Base-by-base conservation (phyloP, 2,888 invertebrate species). In the Nesidiocoris tenuis region DNA sequence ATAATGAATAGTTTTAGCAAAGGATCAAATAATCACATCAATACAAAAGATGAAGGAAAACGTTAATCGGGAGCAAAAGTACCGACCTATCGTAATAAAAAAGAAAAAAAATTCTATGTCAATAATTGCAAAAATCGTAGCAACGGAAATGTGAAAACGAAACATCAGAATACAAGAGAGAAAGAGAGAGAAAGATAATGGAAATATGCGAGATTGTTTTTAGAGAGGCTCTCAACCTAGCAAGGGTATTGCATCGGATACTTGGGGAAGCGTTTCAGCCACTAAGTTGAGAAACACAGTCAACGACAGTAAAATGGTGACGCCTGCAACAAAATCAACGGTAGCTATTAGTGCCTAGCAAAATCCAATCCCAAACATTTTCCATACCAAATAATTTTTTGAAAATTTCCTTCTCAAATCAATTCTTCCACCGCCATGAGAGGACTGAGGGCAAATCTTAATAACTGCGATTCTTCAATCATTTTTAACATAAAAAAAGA, bases 251-350 rank as follows among this genome's bases (percentile, higher is more conserved):
- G 88, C 88, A 83, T 88, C 88, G 78, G 88, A 88, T 76, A 88
- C 88, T 80, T 85, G 85, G 77, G 95, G 96, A 91, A 96, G 93
- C 87, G 95, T 95, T 90, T 96, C 96, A 82, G 95, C 95, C 84
- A 97, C 95, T 89, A 96, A 92, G 88, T 96, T 94, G 87, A 96
- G 91, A 90, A 96, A 96, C 86, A 96, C 96, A 87, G 95, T 96
- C 89, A 96, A 91, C 86, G 96, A 96, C 86, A 97, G 91, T 86
- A 95, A 91, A 86, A 95, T 95, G 86, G 95, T 95, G 87, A 96
- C 95, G 88, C 94, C 95, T 95, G 92, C 85, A 90, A 88, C 79
- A 81, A 59, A 78, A 76, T 64, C 76, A 77, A 76, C 72, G 74
- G 57, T 64, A 75, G 39, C 61, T 67, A 68, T 77, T 77, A 77